A percentile compares a stretch with the other conserved stretches of the same genome.
Conservation (phyloP, 2,113 vertebrate genomes). For the Carassius carassius region DNA sequence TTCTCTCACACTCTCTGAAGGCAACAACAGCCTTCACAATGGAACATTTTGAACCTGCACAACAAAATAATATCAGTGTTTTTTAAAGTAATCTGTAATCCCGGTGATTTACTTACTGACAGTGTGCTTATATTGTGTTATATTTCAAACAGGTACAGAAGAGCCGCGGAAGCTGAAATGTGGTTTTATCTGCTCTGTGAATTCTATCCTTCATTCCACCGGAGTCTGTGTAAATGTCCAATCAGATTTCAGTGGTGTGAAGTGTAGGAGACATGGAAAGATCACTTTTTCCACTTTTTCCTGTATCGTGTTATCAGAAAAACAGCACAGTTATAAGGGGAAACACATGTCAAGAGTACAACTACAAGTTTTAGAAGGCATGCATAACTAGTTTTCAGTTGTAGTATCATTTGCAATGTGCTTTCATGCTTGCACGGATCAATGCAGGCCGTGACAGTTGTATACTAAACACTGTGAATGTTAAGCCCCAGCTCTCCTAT, state of each 20-base stretch:
- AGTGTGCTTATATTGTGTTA: constrained; percentile 1
- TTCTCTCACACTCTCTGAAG: constrained; percentile 25
- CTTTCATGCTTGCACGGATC: constrained; percentile 7
- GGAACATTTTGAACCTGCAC: background rate
- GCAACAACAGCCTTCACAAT: background rate
- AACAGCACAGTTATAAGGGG: background rate
- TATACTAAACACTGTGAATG: constrained; percentile 20
- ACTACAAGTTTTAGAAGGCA: background rate
- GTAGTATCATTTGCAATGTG: background rate
- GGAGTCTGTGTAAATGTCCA: constrained; percentile 94
- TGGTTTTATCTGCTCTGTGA: constrained; percentile 71
- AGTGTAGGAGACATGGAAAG: constrained; percentile 93
- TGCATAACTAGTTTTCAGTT: background rate
- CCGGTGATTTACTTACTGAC: background rate
- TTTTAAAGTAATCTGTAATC: background rate
- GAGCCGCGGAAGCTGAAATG: background rate
- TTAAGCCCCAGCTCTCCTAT: constrained; percentile 38
- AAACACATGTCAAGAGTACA: background rate
- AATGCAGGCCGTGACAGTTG: background rate
- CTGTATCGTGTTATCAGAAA: background rate
- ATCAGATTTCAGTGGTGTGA: constrained; percentile 99
- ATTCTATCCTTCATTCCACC: constrained; percentile 99
- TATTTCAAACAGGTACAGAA: background rate
- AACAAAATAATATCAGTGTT: background rate
- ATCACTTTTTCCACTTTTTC: constrained; percentile 35